Base-by-base conservation (phyloP, 2,797 vertebrate genomes). In the Neosalanx taihuensis region DNA sequence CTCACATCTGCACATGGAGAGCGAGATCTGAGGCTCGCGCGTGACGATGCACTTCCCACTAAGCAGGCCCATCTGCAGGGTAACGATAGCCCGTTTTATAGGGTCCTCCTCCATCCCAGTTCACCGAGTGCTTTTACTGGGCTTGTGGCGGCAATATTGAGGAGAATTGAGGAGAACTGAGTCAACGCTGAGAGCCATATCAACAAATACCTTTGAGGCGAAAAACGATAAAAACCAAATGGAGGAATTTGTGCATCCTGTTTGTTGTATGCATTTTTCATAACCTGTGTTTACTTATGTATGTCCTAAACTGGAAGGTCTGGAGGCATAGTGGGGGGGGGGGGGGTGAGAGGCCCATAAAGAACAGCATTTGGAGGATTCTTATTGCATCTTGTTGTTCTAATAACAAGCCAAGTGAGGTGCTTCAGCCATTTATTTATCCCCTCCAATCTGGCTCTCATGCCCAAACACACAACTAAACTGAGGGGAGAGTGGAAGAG, bases 51-150 rank as follows among this genome's bases (percentile, higher is more conserved):
- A 20, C 31, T 49, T 71, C 26, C 26, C 37, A 13, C 35, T 20
- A 69, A 74, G 64, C 37, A 53, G 5, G 23, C 18, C 63, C 67
- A 49, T 75, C 74, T 71, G 64, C 69, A 46, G 7, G 29, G 30
- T 23, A 70, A 75, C 29, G 53, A 62, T 64, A 64, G 12, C 49
- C 15, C 6, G 31, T 5, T 76, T 61, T 67, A 51, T 49, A 46
- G 37, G 58, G 18, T 61, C 5, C 3, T 33, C 20, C 72, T 58
- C 58, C 5, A 46, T 61, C 30, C 57, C 15, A 30, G 67, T 56
- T 30, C 18, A 62, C 17, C 10, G 49, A 72, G 53, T 6, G 53
- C n/a, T 70, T n/a, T 7, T 3, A 53, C 23, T 26, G 7, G 31
- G 35, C 65, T 66, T 51, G 60, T 23, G 29, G n/a, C 1, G 0